Evolutionary conservation across 2,113 vertebrate genomes (phyloP), one percentile per base, ranked within the genome.

Genomic region (Mus spicilegus): DNA sequence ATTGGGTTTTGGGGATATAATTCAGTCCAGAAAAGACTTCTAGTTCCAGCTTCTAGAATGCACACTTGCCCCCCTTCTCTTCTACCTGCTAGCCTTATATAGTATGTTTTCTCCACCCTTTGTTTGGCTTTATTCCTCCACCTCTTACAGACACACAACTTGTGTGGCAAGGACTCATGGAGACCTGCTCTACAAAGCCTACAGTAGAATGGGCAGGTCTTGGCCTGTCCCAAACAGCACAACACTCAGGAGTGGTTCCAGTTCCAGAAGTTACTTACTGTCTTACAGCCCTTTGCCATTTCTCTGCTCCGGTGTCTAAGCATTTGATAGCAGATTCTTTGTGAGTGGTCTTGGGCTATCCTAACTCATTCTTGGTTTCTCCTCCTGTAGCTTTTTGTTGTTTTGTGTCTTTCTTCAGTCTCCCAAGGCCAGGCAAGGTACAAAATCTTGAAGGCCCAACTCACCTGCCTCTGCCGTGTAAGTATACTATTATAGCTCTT

Each of bases 31-130:
- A 86, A 87, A 24, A 93, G 63, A 73, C 42, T 2, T 80, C 42
- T 90, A 56, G 28, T 92, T 95, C 95, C 46, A 93, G n/a, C 36
- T 85, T 93, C 65, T 95, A 80, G 46, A 93, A 70, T 69, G 63
- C 42, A 4, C 42, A 88, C 75, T 95, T 11, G 90, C 19, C 51
- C 61, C 33, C 33, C 93, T 92, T 93, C 77, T 96, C 58, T 92
- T 90, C 73, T 65, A 96, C 88, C 58, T 96, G 93, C 93, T 96
- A 89, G 69, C 95, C 97, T 97, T 90, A 81, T 96, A 69, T 65
- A 77, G 93, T 96, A 95, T 73, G 93, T 95, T 93, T 49, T 93
- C 94, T 94, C 93, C 91, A 94, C 91, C 94, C 97, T 97, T 87
- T 92, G 95, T 97, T 87, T 92, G 95, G 90, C 76, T 93, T 6